A percentile compares a stretch with the other conserved stretches of the same genome.
phyloP scores from a whole-genome alignment of 2,113 vertebrate species.

The Chionodraco myersi region DNA sequence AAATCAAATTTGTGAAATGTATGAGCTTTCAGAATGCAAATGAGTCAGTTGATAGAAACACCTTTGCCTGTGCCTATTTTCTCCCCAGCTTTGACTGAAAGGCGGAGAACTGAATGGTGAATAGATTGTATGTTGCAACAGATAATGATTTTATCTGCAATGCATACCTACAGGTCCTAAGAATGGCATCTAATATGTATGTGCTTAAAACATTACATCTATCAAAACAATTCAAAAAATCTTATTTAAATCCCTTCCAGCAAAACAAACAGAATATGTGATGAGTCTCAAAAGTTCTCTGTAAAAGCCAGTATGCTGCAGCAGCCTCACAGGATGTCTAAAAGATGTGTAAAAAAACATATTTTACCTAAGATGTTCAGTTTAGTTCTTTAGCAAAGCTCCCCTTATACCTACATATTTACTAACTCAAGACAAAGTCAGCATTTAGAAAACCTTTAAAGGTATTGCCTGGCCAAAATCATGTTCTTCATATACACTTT shows the following conservation, averaged over 20 bases:
- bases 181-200: slow-evolving; percentile 21
- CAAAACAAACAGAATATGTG: slow-evolving; percentile 41
- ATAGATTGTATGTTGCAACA: slow-evolving; percentile 37
- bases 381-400: background rate
- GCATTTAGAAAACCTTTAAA: background rate
- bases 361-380: background rate
- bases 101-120: slow-evolving; percentile 31
- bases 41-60: slow-evolving; percentile 64
- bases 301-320: slow-evolving; percentile 10
- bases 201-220: slow-evolving; percentile 19
- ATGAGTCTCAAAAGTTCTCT: slow-evolving; percentile 23
- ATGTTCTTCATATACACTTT: background rate
- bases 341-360: background rate
- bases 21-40: slow-evolving; percentile 75
- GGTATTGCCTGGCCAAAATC: background rate
- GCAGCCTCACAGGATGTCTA: slow-evolving; percentile 7
- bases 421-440: too few species aligned
- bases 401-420: too few species aligned
- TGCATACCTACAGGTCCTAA: slow-evolving; percentile 7
- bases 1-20: slow-evolving; percentile 68
- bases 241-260: slow-evolving; percentile 28
- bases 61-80: slow-evolving; percentile 51
- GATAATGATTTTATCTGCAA: slow-evolving; percentile 47
- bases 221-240: slow-evolving; percentile 1
- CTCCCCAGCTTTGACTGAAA: slow-evolving; percentile 45